Percentiles rank a stretch among this genome's conserved stretches.
These are phyloP conservation scores for Neosilurus mollespiculum DNA, from an alignment of 2,797 vertebrate species.

Conservation along the genomic window DNA sequence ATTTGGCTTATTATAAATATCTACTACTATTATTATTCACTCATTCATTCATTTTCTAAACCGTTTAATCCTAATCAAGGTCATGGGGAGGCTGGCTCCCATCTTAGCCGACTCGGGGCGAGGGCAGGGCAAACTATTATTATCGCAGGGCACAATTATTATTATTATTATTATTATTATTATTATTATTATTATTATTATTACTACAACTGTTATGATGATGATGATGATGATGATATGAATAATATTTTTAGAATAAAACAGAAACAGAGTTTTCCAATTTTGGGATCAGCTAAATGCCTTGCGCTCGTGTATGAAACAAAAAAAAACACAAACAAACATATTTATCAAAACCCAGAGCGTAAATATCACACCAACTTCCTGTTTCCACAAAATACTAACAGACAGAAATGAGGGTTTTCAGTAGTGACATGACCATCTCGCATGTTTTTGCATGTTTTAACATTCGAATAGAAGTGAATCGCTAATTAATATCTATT, in stretches of 20 bases:
- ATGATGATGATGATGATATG: too few relatives aligned
- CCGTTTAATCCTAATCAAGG: too few relatives aligned
- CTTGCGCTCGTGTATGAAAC: neutral
- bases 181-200: too few relatives aligned
- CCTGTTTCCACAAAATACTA: slow-evolving; percentile 16
- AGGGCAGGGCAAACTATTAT: too few relatives aligned
- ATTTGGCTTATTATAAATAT: too few relatives aligned
- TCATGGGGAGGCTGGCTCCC: too few relatives aligned
- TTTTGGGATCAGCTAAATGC: neutral
- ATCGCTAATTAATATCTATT: slow-evolving; percentile 46
- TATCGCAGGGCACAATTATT: too few relatives aligned
- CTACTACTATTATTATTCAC: too few relatives aligned
- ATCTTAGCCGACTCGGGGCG: too few relatives aligned
- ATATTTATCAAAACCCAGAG: neutral
- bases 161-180: too few relatives aligned
- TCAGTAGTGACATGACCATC: slow-evolving; percentile 2
- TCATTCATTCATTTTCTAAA: too few relatives aligned
- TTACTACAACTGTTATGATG: too few relatives aligned
- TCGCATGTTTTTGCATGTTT: slow-evolving; percentile 16
- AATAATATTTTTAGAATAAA: neutral
- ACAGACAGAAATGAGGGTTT: slow-evolving; percentile 4
- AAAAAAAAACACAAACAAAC: neutral
- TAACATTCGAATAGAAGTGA: slow-evolving; percentile 29
- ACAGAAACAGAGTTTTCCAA: neutral
- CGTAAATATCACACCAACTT: neutral